A percentile compares a stretch with the other conserved stretches of the same genome.
phyloP scores from a whole-genome alignment of 2,113 vertebrate species.

The Gracilinanus agilis region DNA sequence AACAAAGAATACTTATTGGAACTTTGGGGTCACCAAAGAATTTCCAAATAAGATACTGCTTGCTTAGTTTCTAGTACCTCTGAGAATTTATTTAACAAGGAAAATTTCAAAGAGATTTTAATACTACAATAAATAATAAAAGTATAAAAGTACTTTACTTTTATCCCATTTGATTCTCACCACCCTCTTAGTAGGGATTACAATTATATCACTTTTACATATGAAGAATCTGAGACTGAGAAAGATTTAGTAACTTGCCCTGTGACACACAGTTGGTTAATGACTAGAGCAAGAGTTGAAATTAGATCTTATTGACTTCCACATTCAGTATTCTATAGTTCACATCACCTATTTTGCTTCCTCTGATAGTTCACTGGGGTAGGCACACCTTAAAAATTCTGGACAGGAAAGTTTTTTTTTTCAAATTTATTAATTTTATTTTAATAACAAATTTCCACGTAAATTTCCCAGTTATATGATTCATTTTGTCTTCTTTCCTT shows the following conservation, averaged over 20 bases:
- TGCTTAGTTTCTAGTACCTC: not conserved
- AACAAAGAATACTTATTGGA: not conserved
- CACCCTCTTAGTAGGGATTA: not conserved
- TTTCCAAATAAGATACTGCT: not conserved
- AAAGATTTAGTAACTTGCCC: not conserved
- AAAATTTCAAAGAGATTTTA: not conserved
- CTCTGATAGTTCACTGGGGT: not conserved
- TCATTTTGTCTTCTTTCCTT: too few species aligned
- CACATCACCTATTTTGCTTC: not conserved
- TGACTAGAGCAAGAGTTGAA: not conserved
- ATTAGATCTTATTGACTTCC: not conserved
- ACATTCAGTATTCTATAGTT: not conserved
- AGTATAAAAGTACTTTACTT: not conserved
- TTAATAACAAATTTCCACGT: too few species aligned
- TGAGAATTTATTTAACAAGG: not conserved
- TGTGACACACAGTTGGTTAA: not conserved
- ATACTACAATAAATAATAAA: not conserved
- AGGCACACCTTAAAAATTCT: not conserved
- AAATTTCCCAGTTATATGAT: too few species aligned
- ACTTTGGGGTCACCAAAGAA: not conserved
- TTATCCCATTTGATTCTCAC: not conserved
- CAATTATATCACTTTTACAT: not conserved
- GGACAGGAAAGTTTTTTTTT: too few species aligned
- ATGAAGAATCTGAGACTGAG: not conserved
- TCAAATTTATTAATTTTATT: too few species aligned